phyloP scores from a whole-genome alignment of 2,113 vertebrate species.

The Planiliza haematocheilus region DNA sequence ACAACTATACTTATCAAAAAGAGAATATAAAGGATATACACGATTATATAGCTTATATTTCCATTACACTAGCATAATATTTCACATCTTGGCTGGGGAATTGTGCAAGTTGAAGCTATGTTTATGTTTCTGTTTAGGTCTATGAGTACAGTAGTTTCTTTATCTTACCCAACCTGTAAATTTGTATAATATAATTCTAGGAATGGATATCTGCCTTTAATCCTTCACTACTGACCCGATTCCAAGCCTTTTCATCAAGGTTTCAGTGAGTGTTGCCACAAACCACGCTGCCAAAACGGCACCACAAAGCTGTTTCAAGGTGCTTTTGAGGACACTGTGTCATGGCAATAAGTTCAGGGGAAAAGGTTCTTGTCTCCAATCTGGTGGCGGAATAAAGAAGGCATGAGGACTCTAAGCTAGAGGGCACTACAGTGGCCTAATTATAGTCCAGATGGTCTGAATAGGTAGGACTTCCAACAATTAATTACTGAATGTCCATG shows the following conservation, averaged over 20 bases:
- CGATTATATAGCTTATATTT: too few relatives aligned
- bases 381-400: neutral
- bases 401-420: constrained; percentile 40
- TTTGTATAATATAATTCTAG: neutral
- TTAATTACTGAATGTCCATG: constrained; percentile 65
- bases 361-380: constrained; percentile 56
- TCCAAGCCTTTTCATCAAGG: constrained; percentile 14
- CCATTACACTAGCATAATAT: too few relatives aligned
- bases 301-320: constrained; percentile 34
- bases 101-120: neutral
- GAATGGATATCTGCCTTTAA: neutral
- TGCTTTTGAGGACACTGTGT: constrained; percentile 50
- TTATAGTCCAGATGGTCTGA: constrained; percentile 76
- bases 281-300: constrained; percentile 25
- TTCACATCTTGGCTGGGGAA: too few relatives aligned
- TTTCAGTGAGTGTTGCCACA: constrained; percentile 6
- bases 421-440: constrained; percentile 66
- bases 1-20: too few relatives aligned
- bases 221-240: constrained; percentile 18
- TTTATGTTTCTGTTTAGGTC: too few relatives aligned
- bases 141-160: neutral
- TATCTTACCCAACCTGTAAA: neutral
- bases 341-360: constrained; percentile 31
- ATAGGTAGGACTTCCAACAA: constrained; percentile 55
- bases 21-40: too few relatives aligned